Base-by-base conservation (phyloP, 2,797 vertebrate genomes). In the Muscicapa striata region DNA sequence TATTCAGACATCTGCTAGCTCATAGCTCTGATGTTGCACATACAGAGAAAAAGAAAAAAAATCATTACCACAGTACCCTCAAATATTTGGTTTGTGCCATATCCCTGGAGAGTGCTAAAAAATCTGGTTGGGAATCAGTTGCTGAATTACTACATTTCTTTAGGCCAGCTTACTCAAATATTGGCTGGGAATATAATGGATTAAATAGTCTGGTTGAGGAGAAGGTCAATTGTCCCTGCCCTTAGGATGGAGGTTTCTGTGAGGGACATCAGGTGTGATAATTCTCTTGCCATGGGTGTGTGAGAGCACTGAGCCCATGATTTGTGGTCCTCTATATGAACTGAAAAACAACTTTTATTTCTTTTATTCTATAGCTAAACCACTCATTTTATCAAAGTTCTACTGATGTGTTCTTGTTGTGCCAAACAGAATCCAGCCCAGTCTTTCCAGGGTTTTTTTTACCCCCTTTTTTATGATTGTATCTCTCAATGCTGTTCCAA, bases 211-310 rank as follows among this genome's bases (percentile, higher is more conserved):
- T 72, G 81, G 23, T 2, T 23, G 29, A 76, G 17, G 57, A 30
- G 58, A 26, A 55, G 17, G 51, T 54, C 34, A 17, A 1, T n/a
- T 46, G 24, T 40, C 17, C 21, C 9, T 62, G 59, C 18, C 7
- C 2, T 29, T 41, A 23, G 23, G 26, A 21, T 57, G 45, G 57
- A n/a, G 24, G 13, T 64, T 45, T 23, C 30, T 15, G 10, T 57
- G 55, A 24, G 26, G 27, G 15, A 61, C 32, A 68, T 55, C 26
- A 55, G 17, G 29, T 13, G 16, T 34, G 6, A 1, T 14, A 12
- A 51, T 0, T 43, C 21, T 74, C 24, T 58, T 55, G 52, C 5
- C 3, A 0, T 2, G 3, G 5, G 4, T 48, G 9, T 45, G 55
- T 38, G 27, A 58, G 41, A 86, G 18, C 23, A 16, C 24, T 1